Evolutionary conservation across 2,888 invertebrate species (phyloP), one percentile per base, ranked within the genome.

Genomic region (Sminthurinus aureus): DNA sequence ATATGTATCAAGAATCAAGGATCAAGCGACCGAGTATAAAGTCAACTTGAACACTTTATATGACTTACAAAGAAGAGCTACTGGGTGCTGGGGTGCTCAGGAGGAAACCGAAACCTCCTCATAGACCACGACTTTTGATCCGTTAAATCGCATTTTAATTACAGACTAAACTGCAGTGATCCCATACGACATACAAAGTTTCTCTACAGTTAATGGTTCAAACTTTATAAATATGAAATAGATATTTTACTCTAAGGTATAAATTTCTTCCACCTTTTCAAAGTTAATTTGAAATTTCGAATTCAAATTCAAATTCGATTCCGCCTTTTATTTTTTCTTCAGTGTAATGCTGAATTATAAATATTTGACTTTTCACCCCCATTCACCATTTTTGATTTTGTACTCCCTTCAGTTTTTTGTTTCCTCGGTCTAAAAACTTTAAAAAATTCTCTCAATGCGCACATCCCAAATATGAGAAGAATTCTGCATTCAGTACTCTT

Each of bases 111-210:
- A n/a, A n/a, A n/a, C n/a, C n/a, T n/a, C n/a, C n/a, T n/a, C n/a
- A n/a, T n/a, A n/a, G n/a, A n/a, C 84, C 73, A 84, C 79, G 77
- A 84, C 82, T 84, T 83, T 85, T 84, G 84, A 86, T 85, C 85
- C 84, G 84, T 85, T 84, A 85, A 86, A 86, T 86, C 84, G 84
- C 84, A 84, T 86, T 86, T 86, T 86, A 86, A 86, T 86, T 86
- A 86, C 80, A 67, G 66, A 79, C 64, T 64, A 74, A 81, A 81
- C 75, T 82, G 74, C 78, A 85, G 66, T 84, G 79, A 79, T 84
- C 79, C 84, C 38, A 38, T 38, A 82, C 82, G 82, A 79, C 82
- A 79, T 50, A 76, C 71, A 64, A 84, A 84, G 79, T 79, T 52
- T 79, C 82, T 74, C 67, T n/a, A n/a, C n/a, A n/a, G n/a, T n/a